Evolutionary conservation across 2,888 invertebrate genomes (phyloP), one percentile per base, ranked within the genome.

Genomic region (Heliconius ethilla): DNA sequence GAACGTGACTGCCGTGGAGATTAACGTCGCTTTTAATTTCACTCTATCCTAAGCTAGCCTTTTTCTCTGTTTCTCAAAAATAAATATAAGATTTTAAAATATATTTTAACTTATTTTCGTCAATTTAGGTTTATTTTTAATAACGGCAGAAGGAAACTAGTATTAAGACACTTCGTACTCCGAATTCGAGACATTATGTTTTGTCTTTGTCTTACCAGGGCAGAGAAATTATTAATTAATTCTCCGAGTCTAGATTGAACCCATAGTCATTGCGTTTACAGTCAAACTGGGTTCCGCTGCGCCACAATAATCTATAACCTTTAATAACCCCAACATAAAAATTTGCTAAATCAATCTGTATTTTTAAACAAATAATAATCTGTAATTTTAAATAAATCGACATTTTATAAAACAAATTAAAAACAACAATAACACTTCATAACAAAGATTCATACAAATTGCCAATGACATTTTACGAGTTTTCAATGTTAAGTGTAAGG

Each of bases 1-100:
- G 63, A 11, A 67, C 67, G 78, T 76, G 33, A 55, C 73, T 62
- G 25, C 33, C 72, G 51, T 40, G 33, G 11, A 40, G 73, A 72
- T 33, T 67, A 74, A 66, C 13, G 66, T 67, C 33, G 27, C 15
- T 62, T 74, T 62, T 75, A 67, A 73, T 62, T 74, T 40, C 27
- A 63, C 40, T 7, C 63, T 29, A 45, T 45, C 10, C 9, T 25
- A 69, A 1, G 25, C 6, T 69, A 25, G 25, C 5, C 10, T 40
- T 25, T 3, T 15, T 25, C 15, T 25, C 40, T 40, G 15, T 25
- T 37, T 40, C 13, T 69, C 37, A 37, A n/a, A 37, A 66, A 37
- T 51, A 33, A 0, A 22, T 9, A 33, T 22, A 66, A 33, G 29
- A 65, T 65, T 27, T 27, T 18, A 65, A 55, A 55, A n/a, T 9